Evolutionary conservation across 2,113 vertebrate species (phyloP).

Genomic region (Tetraodon nigroviridis): DNA sequence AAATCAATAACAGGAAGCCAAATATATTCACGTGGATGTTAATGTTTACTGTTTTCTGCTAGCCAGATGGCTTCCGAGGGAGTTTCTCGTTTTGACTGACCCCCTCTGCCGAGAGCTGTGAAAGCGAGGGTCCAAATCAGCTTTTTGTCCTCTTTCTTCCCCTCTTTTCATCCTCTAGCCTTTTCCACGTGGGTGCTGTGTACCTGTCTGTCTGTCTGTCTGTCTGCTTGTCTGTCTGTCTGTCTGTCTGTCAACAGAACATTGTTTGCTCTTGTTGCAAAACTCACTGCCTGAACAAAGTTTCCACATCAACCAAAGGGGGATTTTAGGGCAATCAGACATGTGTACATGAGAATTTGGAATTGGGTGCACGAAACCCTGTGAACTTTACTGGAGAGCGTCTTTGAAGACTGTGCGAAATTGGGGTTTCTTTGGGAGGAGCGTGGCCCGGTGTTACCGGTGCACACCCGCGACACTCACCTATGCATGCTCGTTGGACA

Average conservation of each 20-base stretch:
- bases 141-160: slow-evolving; percentile 59
- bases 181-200: slow-evolving; percentile 52
- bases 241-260: slow-evolving; percentile 57
- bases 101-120: slow-evolving; percentile 52
- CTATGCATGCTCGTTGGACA: slow-evolving; percentile 74
- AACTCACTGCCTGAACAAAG: slow-evolving; percentile 63
- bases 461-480: slow-evolving; percentile 55
- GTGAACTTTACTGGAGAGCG: slow-evolving; percentile 32
- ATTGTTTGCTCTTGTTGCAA: slow-evolving; percentile 58
- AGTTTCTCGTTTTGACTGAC: slow-evolving; percentile 63
- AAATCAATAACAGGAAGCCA: slow-evolving; percentile 73
- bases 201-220: slow-evolving; percentile 55
- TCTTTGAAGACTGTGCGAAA: slow-evolving; percentile 52
- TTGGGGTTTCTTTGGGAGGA: slow-evolving; percentile 43
- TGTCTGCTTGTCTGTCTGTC: slow-evolving; percentile 31
- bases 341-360: slow-evolving; percentile 47
- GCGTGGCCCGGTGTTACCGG: slow-evolving; percentile 46
- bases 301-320: slow-evolving; percentile 53
- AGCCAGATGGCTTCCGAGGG: slow-evolving; percentile 34
- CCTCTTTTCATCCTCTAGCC: slow-evolving; percentile 41
- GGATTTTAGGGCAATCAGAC: slow-evolving; percentile 44
- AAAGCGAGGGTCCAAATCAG: slow-evolving; percentile 61
- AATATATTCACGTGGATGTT: slow-evolving; percentile 74
- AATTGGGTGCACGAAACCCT: slow-evolving; percentile 47
- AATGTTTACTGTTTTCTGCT: slow-evolving; percentile 60